Conservation (phyloP, 2,797 vertebrate genomes). For the Poeciliopsis infans region DNA sequence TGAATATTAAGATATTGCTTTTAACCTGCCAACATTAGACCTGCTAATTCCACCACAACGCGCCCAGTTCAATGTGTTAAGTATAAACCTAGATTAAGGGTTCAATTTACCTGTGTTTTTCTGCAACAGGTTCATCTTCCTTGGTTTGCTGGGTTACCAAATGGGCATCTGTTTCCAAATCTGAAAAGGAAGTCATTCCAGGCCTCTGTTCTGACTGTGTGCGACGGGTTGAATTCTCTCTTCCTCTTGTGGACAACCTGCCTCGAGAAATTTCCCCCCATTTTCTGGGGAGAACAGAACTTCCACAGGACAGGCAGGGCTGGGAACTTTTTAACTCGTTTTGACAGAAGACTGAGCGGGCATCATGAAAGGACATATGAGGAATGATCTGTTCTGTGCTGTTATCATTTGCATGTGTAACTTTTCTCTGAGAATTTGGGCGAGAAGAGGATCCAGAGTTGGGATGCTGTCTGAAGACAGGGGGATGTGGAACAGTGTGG, state of each 20-base stretch:
- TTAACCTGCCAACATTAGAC: too few relatives aligned
- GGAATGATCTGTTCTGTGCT: constrained; percentile 62
- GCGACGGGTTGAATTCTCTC: constrained; percentile 45
- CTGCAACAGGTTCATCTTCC: constrained; percentile 53
- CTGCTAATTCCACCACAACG: too few relatives aligned
- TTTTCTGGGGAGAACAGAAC: constrained; percentile 65
- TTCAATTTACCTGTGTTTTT: constrained; percentile 79
- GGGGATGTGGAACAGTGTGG: constrained; percentile 65
- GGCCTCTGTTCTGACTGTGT: constrained; percentile 67
- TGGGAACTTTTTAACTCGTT: constrained; percentile 75
- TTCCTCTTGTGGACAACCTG: constrained; percentile 59
- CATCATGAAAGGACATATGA: constrained; percentile 75
- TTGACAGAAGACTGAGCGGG: constrained; percentile 85
- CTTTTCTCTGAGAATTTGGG: constrained; percentile 60
- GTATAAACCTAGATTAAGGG: neutral
- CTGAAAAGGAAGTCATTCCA: constrained; percentile 31
- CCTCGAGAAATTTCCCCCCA: constrained; percentile 66
- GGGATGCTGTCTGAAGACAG: constrained; percentile 47
- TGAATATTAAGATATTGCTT: too few relatives aligned
- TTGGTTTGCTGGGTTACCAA: constrained; percentile 22
- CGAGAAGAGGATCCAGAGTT: constrained; percentile 42
- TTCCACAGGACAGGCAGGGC: constrained; percentile 58
- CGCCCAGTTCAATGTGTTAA: too few relatives aligned
- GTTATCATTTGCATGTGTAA: constrained; percentile 54
- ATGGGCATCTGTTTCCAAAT: constrained; percentile 45